These are phyloP conservation scores for Drosophila mercatorum DNA, from an alignment of 2,888 invertebrate species.

Conservation along the genomic window DNA sequence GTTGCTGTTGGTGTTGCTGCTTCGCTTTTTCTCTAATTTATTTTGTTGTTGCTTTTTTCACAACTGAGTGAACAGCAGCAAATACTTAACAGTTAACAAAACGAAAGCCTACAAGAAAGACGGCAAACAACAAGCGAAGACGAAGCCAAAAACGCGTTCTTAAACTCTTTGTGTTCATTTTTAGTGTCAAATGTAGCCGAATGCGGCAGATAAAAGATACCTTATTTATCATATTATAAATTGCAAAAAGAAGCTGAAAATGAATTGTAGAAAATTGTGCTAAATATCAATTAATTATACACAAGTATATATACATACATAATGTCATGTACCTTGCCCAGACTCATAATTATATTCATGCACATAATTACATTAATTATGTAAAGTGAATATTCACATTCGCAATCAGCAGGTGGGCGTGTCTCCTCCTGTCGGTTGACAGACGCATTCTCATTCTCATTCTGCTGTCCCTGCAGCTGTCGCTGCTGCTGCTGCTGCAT, in stretches of 20 bases:
- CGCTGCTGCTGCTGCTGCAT: slow-evolving; percentile 6
- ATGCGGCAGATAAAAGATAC: too few species aligned
- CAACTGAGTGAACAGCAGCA: slow-evolving; percentile 43
- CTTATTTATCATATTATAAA: too few species aligned
- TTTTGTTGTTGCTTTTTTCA: slow-evolving; percentile 21
- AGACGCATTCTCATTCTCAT: slow-evolving; percentile 20
- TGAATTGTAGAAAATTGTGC: neutral
- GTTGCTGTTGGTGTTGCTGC: neutral
- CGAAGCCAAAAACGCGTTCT: neutral
- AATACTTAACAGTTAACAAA: slow-evolving; percentile 43
- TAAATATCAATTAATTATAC: neutral
- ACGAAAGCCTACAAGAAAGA: slow-evolving; percentile 36
- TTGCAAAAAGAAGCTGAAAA: too few species aligned
- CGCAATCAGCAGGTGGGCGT: slow-evolving; percentile 35
- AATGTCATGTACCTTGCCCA: neutral
- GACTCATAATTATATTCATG: neutral
- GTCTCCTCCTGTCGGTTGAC: slow-evolving; percentile 25
- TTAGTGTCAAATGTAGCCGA: slow-evolving; percentile 14
- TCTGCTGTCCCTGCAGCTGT: neutral
- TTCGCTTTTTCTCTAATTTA: neutral
- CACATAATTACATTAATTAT: slow-evolving; percentile 7
- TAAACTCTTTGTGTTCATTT: slow-evolving; percentile 7
- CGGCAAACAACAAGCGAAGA: slow-evolving; percentile 1
- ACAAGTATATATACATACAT: neutral
- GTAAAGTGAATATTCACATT: slow-evolving; percentile 4